Percentiles rank a stretch among this genome's conserved stretches.
phyloP scores from a whole-genome alignment of 1,140 invertebrate species.

The Heliconius himera region DNA sequence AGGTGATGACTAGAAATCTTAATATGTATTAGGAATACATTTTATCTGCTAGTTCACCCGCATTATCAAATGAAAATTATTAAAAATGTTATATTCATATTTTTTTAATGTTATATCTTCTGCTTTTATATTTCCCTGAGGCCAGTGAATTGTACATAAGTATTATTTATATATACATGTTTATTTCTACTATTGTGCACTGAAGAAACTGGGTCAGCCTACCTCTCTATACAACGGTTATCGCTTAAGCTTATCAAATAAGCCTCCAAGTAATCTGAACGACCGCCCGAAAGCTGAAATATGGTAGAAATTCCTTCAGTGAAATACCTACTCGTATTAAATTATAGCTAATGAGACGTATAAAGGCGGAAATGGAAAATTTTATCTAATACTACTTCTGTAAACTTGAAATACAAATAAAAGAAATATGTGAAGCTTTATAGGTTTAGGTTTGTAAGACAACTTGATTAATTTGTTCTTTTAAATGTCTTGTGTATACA shows the following conservation, averaged over 20 bases:
- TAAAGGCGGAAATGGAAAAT: conserved; percentile 46
- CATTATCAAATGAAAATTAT: too few relatives aligned
- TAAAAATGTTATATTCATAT: too few relatives aligned
- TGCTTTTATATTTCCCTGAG: too few relatives aligned
- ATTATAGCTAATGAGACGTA: conserved; percentile 65
- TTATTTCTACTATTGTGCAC: neutral
- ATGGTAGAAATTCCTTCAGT: conserved; percentile 67
- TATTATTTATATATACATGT: neutral
- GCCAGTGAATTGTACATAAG: neutral
- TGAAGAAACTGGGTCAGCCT: neutral
- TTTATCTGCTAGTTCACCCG: too few relatives aligned
- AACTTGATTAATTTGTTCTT: neutral
- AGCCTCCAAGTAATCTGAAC: conserved; percentile 56
- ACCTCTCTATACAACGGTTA: neutral
- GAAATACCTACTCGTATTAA: conserved; percentile 68
- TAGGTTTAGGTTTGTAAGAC: neutral
- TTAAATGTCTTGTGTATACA: neutral
- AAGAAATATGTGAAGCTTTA: neutral
- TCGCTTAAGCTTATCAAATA: conserved; percentile 44
- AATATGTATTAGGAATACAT: too few relatives aligned
- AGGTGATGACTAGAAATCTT: too few relatives aligned
- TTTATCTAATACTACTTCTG: conserved; percentile 11
- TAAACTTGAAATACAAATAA: neutral
- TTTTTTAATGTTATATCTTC: too few relatives aligned
- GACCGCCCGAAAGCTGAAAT: conserved; percentile 65